Evolutionary conservation across 2,888 invertebrate genomes (phyloP), one percentile per base, ranked within the genome.

Genomic region (Crocallis elinguaria): DNA sequence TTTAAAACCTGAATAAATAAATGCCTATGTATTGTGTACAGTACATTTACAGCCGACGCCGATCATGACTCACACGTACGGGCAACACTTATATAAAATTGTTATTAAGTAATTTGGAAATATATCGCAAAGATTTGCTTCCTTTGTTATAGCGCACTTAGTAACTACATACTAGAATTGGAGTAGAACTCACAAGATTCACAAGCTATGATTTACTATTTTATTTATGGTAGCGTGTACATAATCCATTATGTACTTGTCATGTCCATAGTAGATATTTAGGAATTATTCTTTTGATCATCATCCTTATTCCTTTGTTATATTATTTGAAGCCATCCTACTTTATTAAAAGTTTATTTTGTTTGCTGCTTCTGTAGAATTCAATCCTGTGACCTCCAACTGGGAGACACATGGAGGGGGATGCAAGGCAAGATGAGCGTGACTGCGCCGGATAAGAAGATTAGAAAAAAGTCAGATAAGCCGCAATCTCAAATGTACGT

Each of bases 311-410:
- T 66, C 21, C 27, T 63, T 49, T 43, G 56, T 64, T 69, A 64
- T 66, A 50, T 48, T 69, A 63, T 63, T 69, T 65, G 57, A 62
- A 74, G 59, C 62, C 75, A 74, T 68, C 67, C 53, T 67, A 71
- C 71, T 75, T 79, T 84, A 84, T 79, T 84, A 81, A 83, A 74
- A 79, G 79, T 81, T 78, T 78, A 81, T 84, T 85, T 76, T 86
- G 77, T 87, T 95, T 94, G 84, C 84, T 88, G 84, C 84, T 88
- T 83, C 84, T 86, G 69, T 93, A 97, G 97, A 95, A 95, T 96
- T 94, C 95, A 96, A 94, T 96, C 96, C 94, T 95, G 96, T 95
- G 96, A 96, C 93, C 94, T 96, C 93, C 95, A 92, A 85, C 89
- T 89, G 87, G 92, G 92, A 88, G 92, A 92, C 92, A 90, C 92